Base-by-base conservation (phyloP, 2,797 vertebrate species). In the Echeneis naucrates region DNA sequence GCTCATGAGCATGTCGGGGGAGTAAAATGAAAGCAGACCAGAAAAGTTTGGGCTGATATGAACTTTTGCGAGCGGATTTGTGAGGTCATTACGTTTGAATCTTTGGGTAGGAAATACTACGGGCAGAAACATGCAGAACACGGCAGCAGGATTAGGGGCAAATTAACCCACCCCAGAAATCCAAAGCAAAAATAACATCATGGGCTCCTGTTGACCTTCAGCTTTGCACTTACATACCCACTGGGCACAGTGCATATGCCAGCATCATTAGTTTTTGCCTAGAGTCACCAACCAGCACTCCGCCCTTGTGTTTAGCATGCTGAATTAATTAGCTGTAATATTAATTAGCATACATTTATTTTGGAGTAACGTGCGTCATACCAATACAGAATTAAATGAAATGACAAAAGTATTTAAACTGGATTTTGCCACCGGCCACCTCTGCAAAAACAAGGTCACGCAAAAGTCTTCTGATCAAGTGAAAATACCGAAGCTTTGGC, bases 21-120 rank as follows among this genome's bases (percentile, higher is more conserved):
- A 26, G 21, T 26, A 35, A 54, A 56, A 44, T 38, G 23, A 59
- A 48, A 26, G 35, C 23, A 10, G 24, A 23, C 30, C 13, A 10
- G 8, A 13, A 52, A 58, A 32, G 2, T 7, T 17, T 65, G 37
- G 30, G 38, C 40, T 56, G 27, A 63, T 47, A 32, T 44, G 51
- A 57, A 72, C 11, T 24, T 71, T 57, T 48, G 13, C 19, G 40
- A 21, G 26, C 21, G 1, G 26, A 35, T 48, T 44, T n/a, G 7
- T 57, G 63, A 68, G 24, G 54, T 72, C 64, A 27, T 55, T 27
- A 21, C 71, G 45, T 51, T 57, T 51, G 58, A 57, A 66, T 72
- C 56, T 44, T 53, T 56, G 14, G 27, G 3, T 32, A 40, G 71
- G 55, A 75, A 66, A 69, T 51, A 26, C n/a, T 24, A 35, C 52